These are phyloP conservation scores for Pipa parva DNA, from an alignment of 2,113 vertebrate genomes.

Conservation along the genomic window DNA sequence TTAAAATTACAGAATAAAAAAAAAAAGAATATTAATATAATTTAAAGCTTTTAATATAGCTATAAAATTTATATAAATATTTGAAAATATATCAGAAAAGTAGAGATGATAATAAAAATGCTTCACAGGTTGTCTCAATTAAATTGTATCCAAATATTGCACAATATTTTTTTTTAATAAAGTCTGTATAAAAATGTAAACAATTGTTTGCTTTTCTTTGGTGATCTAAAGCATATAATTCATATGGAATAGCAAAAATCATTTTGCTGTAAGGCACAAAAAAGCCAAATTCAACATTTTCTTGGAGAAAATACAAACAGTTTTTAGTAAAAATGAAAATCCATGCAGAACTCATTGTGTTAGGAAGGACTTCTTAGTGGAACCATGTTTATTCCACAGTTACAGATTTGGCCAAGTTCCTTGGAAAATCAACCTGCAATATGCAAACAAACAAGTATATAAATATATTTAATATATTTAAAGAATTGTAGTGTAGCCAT, in stretches of 20 bases:
- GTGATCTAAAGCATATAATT: constrained; percentile 51
- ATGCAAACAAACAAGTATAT: constrained; percentile 31
- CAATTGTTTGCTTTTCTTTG: constrained; percentile 55
- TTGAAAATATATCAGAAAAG: constrained; percentile 57
- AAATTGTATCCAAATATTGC: constrained; percentile 52
- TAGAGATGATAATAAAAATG: constrained; percentile 58
- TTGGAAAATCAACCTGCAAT: constrained; percentile 89
- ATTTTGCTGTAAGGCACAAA: constrained; percentile 66
- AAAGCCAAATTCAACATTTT: constrained; percentile 27
- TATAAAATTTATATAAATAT: constrained; percentile 65
- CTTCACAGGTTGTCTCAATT: constrained; percentile 69
- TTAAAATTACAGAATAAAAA: constrained; percentile 44
- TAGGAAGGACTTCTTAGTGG: constrained; percentile 10
- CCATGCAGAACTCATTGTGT: constrained; percentile 36
- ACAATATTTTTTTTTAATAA: constrained; percentile 38
- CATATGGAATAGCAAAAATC: constrained; percentile 53
- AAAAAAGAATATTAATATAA: too few relatives aligned
- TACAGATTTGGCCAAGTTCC: constrained; percentile 95
- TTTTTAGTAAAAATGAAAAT: constrained; percentile 34
- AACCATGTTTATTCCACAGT: constrained; percentile 79
- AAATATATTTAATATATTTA: too few relatives aligned
- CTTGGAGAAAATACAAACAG: neutral
- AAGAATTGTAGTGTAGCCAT: too few relatives aligned
- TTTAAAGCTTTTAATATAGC: constrained; percentile 69
- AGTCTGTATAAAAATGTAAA: constrained; percentile 65